phyloP scores from a whole-genome alignment of 2,888 invertebrate species.

The Dasypolia templi region DNA sequence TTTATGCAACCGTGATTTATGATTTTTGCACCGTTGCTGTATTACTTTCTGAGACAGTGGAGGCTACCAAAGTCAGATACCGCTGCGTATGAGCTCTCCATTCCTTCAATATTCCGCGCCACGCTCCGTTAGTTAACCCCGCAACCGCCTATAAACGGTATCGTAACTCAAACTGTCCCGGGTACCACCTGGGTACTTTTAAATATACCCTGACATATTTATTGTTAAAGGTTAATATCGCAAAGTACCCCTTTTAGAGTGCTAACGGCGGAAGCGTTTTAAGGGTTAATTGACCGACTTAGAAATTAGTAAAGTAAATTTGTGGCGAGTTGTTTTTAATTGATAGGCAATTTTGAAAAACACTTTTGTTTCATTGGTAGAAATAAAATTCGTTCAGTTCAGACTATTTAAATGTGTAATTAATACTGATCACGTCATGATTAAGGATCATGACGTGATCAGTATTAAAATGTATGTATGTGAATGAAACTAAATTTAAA shows the following conservation, averaged over 20 bases:
- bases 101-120: conserved; percentile 21
- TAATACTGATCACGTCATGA: too few relatives aligned
- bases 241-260: conserved; percentile 69
- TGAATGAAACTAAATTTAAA: too few relatives aligned
- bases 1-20: not conserved
- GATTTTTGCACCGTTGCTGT: not conserved
- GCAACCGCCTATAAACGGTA: conserved; percentile 51
- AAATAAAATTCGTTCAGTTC: too few relatives aligned
- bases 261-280: conserved; percentile 65
- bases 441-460: too few relatives aligned
- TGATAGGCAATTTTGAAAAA: conserved; percentile 15
- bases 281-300: conserved; percentile 60
- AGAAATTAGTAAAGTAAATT: conserved; percentile 53
- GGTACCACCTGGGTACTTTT: conserved; percentile 68
- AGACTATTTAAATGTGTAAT: too few relatives aligned
- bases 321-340: conserved; percentile 41
- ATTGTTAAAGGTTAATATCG: conserved; percentile 73
- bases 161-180: conserved; percentile 64
- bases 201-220: conserved; percentile 68
- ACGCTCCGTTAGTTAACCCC: conserved; percentile 55
- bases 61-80: not conserved
- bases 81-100: conserved; percentile 13
- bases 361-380: not conserved
- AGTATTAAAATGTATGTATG: too few relatives aligned
- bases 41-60: not conserved